Evolutionary conservation across 1,140 invertebrate species (phyloP).

Genomic region (Eumeta japonica): DNA sequence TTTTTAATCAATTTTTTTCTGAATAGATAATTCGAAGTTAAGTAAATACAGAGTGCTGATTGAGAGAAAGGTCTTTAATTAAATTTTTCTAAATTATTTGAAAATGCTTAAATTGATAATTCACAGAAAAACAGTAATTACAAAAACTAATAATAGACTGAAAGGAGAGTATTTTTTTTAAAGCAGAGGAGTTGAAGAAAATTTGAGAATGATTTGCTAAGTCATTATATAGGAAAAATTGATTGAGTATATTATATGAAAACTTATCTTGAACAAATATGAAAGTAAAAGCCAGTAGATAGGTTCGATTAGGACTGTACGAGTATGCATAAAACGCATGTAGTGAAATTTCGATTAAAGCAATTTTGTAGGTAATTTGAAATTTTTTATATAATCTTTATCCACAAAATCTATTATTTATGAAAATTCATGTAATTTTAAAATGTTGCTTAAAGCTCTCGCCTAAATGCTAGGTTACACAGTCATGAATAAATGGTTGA

Average conservation of each 20-base stretch:
- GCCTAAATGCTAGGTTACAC: too few relatives aligned
- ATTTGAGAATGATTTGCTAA: conserved; percentile 34
- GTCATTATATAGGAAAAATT: conserved; percentile 16
- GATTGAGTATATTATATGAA: conserved; percentile 14
- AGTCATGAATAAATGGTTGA: too few relatives aligned
- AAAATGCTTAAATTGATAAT: too few relatives aligned
- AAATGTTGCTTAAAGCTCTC: conserved; percentile 54
- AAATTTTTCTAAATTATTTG: too few relatives aligned
- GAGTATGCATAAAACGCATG: conserved; percentile 25
- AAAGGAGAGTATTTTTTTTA: too few relatives aligned
- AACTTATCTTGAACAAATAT: conserved; percentile 26
- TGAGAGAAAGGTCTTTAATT: too few relatives aligned
- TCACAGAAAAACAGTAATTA: too few relatives aligned
- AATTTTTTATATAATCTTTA: conserved; percentile 53
- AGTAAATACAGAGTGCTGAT: too few relatives aligned
- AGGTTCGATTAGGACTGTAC: conserved; percentile 23
- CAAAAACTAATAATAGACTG: too few relatives aligned
- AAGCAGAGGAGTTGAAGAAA: too few relatives aligned
- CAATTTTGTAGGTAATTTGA: conserved; percentile 51
- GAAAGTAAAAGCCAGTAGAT: conserved; percentile 15
- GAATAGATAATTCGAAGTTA: too few relatives aligned
- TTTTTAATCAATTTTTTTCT: too few relatives aligned
- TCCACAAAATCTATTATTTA: conserved; percentile 56
- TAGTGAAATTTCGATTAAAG: conserved; percentile 49
- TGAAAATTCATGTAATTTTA: conserved; percentile 55